phyloP scores from a whole-genome alignment of 1,140 invertebrate genomes.

The Elymnias hypermnestra region DNA sequence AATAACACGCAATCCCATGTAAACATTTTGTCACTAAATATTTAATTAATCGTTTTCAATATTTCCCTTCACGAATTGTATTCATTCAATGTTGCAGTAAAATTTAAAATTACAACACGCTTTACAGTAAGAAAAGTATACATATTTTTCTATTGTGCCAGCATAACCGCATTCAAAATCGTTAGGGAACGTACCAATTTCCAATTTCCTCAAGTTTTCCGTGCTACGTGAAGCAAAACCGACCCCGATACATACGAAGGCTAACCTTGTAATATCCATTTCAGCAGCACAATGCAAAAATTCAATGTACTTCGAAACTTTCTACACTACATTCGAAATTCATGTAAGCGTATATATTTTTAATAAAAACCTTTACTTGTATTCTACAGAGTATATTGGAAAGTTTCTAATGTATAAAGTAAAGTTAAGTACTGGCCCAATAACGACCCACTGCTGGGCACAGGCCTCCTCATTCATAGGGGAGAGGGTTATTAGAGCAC shows the following conservation, averaged over 20 bases:
- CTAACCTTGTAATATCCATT: constrained; percentile 10
- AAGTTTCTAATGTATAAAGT: no score
- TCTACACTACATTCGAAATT: neutral
- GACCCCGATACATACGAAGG: constrained; percentile 10
- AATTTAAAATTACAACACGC: constrained; percentile 9
- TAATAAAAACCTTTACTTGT: no score
- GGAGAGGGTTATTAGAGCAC: no score
- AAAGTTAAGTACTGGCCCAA: no score
- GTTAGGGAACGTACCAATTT: constrained; percentile 20
- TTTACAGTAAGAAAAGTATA: constrained; percentile 10
- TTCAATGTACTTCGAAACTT: constrained; percentile 1
- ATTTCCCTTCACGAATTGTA: no score
- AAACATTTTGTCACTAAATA: no score
- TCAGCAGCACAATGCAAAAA: constrained; percentile 5
- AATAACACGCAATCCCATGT: no score
- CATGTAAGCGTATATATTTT: neutral
- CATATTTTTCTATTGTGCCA: constrained; percentile 15
- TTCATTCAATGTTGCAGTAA: constrained; percentile 6
- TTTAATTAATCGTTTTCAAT: no score
- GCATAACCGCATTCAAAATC: constrained; percentile 18
- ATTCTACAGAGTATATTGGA: no score
- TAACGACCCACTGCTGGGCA: no score
- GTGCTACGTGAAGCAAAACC: constrained; percentile 8
- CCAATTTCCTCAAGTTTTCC: constrained; percentile 20
- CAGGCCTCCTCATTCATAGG: no score